phyloP scores from a whole-genome alignment of 2,888 invertebrate species.

The Herminia tarsipennalis region DNA sequence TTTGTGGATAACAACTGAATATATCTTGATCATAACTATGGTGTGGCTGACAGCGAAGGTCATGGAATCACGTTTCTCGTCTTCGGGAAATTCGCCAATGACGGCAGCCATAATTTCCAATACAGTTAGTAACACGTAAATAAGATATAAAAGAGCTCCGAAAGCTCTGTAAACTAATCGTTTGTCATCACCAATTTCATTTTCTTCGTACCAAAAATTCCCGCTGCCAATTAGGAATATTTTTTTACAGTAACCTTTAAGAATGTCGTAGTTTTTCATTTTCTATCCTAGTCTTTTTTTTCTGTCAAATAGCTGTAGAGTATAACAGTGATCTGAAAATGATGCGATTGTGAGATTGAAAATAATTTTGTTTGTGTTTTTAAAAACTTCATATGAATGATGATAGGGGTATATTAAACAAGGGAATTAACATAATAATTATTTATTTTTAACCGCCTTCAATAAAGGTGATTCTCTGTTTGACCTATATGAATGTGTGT shows the following conservation, averaged over 20 bases:
- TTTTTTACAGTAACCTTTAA: constrained; percentile 59
- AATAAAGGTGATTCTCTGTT: too few relatives aligned
- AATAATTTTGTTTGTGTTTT: too few relatives aligned
- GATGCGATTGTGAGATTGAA: too few relatives aligned
- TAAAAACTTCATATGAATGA: too few relatives aligned
- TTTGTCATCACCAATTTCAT: constrained; percentile 59
- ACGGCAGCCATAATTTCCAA: constrained; percentile 71
- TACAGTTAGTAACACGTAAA: constrained; percentile 65
- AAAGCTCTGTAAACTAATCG: constrained; percentile 58
- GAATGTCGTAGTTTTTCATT: constrained; percentile 69
- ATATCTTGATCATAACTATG: constrained; percentile 70
- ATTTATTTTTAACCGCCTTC: too few relatives aligned
- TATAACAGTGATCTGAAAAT: too few relatives aligned
- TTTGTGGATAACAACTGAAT: constrained; percentile 62
- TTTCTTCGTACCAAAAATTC: constrained; percentile 72
- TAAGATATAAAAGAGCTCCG: constrained; percentile 50
- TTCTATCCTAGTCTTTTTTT: too few relatives aligned
- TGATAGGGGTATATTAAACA: too few relatives aligned
- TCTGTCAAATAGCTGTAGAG: constrained; percentile 1
- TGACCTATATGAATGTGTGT: too few relatives aligned
- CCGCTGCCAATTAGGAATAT: constrained; percentile 70
- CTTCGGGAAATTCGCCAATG: constrained; percentile 67
- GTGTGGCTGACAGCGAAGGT: constrained; percentile 74
- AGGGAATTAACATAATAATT: too few relatives aligned
- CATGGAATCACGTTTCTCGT: constrained; percentile 70